These are phyloP conservation scores for Heteromyza rotundicornis DNA, from an alignment of 2,888 invertebrate species.

Conservation along the genomic window DNA sequence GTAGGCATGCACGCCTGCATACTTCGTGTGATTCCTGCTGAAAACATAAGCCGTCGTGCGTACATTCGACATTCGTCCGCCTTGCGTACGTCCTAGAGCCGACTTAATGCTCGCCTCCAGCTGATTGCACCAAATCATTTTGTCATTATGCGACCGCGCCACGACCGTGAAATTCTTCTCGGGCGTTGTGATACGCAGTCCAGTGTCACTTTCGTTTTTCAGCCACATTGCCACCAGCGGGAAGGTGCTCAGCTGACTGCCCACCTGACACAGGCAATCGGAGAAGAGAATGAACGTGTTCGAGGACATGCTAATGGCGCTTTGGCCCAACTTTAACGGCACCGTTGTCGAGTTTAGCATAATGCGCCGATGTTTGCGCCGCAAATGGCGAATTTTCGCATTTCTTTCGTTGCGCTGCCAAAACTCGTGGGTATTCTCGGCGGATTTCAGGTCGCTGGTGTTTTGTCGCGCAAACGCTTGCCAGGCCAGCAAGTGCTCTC, in stretches of 20 bases:
- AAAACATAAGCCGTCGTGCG: constrained; percentile 78
- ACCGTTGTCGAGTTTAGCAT: constrained; percentile 78
- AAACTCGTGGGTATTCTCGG: constrained; percentile 57
- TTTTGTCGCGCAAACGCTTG: constrained; percentile 48
- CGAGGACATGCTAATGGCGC: constrained; percentile 71
- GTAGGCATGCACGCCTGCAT: constrained; percentile 78
- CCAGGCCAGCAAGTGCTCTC: constrained; percentile 54
- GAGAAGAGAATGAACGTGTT: constrained; percentile 84
- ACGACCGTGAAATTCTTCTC: constrained; percentile 77
- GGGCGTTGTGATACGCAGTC: constrained; percentile 76
- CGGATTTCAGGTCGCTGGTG: constrained; percentile 55
- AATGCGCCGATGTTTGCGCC: constrained; percentile 73
- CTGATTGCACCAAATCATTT: constrained; percentile 80
- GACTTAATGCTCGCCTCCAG: constrained; percentile 76
- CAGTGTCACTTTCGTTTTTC: constrained; percentile 74
- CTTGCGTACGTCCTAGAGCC: constrained; percentile 68
- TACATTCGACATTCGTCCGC: constrained; percentile 69
- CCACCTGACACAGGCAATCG: constrained; percentile 79
- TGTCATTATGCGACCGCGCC: constrained; percentile 70
- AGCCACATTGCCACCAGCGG: constrained; percentile 81
- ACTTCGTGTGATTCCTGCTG: constrained; percentile 71
- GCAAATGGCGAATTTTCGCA: constrained; percentile 56
- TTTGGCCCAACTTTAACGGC: constrained; percentile 73
- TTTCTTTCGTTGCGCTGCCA: constrained; percentile 61
- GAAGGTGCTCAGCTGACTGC: constrained; percentile 69